Conservation (phyloP, 1,140 invertebrate species). For the Achroia grisella region DNA sequence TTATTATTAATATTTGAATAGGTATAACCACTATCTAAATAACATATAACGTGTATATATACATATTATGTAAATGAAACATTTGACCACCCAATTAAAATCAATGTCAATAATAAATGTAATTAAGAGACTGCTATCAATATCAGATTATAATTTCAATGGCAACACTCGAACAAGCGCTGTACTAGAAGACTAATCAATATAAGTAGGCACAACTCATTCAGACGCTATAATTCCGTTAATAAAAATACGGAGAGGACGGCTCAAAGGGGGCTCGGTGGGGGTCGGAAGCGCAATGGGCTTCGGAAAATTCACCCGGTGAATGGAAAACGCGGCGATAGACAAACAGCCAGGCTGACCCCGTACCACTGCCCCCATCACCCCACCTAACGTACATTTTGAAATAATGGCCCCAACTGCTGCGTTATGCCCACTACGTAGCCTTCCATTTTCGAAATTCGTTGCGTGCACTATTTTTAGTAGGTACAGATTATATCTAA, state of each 20-base stretch:
- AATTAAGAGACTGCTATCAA: too few relatives aligned
- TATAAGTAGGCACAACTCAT: slow-evolving; percentile 61
- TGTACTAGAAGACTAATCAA: slow-evolving; percentile 44
- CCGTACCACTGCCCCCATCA: slow-evolving; percentile 33
- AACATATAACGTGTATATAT: too few relatives aligned
- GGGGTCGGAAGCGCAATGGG: slow-evolving; percentile 54
- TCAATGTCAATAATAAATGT: too few relatives aligned
- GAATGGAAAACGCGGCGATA: slow-evolving; percentile 70
- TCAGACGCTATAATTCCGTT: slow-evolving; percentile 67
- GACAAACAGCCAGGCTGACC: slow-evolving; percentile 66
- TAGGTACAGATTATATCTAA: too few relatives aligned
- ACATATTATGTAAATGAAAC: too few relatives aligned
- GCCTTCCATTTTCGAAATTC: slow-evolving; percentile 15
- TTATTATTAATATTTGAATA: too few relatives aligned
- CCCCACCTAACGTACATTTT: slow-evolving; percentile 60
- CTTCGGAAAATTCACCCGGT: slow-evolving; percentile 70
- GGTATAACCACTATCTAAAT: too few relatives aligned
- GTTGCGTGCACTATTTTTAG: slow-evolving; percentile 1
- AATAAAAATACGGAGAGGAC: slow-evolving; percentile 65
- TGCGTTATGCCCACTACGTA: slow-evolving; percentile 24
- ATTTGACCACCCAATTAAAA: too few relatives aligned
- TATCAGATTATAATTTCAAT: neutral
- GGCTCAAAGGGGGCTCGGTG: slow-evolving; percentile 38
- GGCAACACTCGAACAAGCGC: neutral
- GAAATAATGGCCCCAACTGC: slow-evolving; percentile 60